These are phyloP conservation scores for Alligator sinensis DNA, from an alignment of 2,113 vertebrate genomes.

Conservation along the genomic window DNA sequence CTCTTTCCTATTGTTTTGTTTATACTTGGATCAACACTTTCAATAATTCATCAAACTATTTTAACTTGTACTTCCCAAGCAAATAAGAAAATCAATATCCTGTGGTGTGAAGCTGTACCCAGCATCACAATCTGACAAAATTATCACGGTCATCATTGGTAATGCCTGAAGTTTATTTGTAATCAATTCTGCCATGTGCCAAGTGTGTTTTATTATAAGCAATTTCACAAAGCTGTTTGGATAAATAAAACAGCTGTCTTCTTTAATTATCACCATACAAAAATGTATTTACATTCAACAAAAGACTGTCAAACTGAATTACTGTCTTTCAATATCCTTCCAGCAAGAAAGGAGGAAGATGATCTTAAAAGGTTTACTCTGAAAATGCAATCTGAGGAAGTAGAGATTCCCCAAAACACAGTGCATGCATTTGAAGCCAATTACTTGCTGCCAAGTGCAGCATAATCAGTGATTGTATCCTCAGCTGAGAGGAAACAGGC, in stretches of 20 bases:
- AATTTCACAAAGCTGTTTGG: conserved; percentile 70
- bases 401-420: background rate
- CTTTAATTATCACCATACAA: conserved; percentile 54
- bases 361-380: background rate
- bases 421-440: background rate
- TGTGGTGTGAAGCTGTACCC: background rate
- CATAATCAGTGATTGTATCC: background rate
- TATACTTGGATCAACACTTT: background rate
- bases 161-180: conserved; percentile 52
- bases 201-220: conserved; percentile 77
- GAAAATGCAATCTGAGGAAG: background rate
- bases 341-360: conserved; percentile 9
- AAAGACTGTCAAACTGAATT: conserved; percentile 49
- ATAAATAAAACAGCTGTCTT: conserved; percentile 59
- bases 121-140: background rate
- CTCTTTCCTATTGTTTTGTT: background rate
- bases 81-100: background rate
- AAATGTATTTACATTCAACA: conserved; percentile 52
- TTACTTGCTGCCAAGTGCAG: conserved; percentile 24
- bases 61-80: background rate
- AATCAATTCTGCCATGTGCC: conserved; percentile 77
- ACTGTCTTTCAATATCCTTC: conserved; percentile 22
- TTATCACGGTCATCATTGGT: conserved; percentile 16
- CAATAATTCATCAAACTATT: background rate
- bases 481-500: background rate